Percentiles rank a stretch among this genome's conserved stretches.
Conservation (phyloP, 2,888 invertebrate genomes). For the Drosophila prostipennis region DNA sequence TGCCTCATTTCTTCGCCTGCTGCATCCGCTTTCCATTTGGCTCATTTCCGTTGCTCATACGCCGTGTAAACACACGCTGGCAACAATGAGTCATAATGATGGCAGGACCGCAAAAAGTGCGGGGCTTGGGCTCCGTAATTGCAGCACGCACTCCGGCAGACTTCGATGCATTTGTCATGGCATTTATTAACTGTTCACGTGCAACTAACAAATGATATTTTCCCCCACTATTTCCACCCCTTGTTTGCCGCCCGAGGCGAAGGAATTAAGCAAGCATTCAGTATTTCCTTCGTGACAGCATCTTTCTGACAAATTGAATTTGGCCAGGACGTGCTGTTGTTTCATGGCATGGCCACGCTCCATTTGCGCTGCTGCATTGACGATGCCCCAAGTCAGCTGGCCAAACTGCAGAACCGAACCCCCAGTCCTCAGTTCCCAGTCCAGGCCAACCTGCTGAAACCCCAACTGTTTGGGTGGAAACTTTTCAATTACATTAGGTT, state of each 20-base stretch:
- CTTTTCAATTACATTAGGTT: constrained; percentile 75
- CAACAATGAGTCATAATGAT: constrained; percentile 74
- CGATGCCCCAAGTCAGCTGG: constrained; percentile 51
- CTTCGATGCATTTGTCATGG: constrained; percentile 65
- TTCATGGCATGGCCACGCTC: constrained; percentile 62
- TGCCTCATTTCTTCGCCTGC: not conserved
- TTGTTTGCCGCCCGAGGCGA: constrained; percentile 27
- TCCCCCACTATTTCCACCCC: not conserved
- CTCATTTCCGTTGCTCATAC: constrained; percentile 66
- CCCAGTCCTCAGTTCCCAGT: too few species aligned
- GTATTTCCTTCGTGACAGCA: constrained; percentile 74
- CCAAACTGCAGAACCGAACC: not conserved
- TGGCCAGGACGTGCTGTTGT: constrained; percentile 73
- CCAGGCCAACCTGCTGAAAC: not conserved
- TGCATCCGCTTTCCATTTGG: not conserved
- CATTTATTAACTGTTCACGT: constrained; percentile 78
- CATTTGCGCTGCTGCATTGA: constrained; percentile 56
- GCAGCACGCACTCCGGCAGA: constrained; percentile 64
- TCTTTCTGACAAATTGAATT: constrained; percentile 80
- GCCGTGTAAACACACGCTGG: constrained; percentile 63
- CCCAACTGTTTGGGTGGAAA: constrained; percentile 43
- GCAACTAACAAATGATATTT: constrained; percentile 60
- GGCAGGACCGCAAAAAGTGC: constrained; percentile 28
- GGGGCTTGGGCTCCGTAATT: constrained; percentile 47
- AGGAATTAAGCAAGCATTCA: constrained; percentile 78